A percentile compares a stretch with the other conserved stretches of the same genome.
phyloP scores from a whole-genome alignment of 2,888 invertebrate species.

The Sturmia bella region DNA sequence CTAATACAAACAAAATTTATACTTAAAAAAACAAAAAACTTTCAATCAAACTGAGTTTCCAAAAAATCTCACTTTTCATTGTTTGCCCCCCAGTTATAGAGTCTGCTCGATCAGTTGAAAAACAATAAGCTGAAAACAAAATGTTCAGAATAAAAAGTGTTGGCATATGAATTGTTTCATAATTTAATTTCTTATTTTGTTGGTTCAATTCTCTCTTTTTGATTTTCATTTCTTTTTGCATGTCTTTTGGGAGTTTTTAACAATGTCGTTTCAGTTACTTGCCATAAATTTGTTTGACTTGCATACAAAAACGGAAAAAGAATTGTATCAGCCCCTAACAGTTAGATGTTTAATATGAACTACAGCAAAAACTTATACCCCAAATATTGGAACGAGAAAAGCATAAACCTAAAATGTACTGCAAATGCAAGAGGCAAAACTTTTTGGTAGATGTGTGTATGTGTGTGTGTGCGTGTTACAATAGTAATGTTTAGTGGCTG shows the following conservation, averaged over 20 bases:
- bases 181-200: slow-evolving; percentile 57
- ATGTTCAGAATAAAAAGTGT: slow-evolving; percentile 24
- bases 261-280: slow-evolving; percentile 68
- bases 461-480: background rate
- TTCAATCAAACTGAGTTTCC: too few species aligned
- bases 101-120: background rate
- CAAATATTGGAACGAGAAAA: background rate
- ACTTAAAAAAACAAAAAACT: too few species aligned
- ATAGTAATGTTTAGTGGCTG: slow-evolving; percentile 31
- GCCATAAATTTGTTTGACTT: slow-evolving; percentile 70
- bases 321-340: slow-evolving; percentile 57
- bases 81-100: background rate
- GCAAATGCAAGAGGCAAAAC: slow-evolving; percentile 30
- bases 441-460: too few species aligned
- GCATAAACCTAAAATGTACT: slow-evolving; percentile 10
- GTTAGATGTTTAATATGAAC: slow-evolving; percentile 51
- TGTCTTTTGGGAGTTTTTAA: slow-evolving; percentile 70
- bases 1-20: too few species aligned
- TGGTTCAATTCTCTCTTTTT: slow-evolving; percentile 12
- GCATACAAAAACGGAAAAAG: slow-evolving; percentile 32
- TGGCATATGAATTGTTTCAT: slow-evolving; percentile 59
- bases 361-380: slow-evolving; percentile 31
- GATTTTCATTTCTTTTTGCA: slow-evolving; percentile 31
- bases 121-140: background rate
- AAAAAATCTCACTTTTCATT: background rate